A percentile compares a stretch with the other conserved stretches of the same genome.
Conservation (phyloP, 2,113 vertebrate genomes). For the Periophthalmus modestus region DNA sequence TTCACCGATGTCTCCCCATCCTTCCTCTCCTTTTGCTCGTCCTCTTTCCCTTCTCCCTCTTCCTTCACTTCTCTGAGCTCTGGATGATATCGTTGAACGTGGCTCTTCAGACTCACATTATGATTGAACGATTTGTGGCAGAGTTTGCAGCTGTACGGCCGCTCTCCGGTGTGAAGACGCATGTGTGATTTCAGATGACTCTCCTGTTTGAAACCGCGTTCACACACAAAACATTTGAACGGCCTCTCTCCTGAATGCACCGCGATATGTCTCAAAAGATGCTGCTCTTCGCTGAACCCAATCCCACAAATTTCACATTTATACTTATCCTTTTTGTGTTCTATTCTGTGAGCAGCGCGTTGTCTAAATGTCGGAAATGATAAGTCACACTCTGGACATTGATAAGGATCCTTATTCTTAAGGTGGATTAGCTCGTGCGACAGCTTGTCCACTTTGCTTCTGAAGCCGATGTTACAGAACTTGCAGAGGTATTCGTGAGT, state of each 20-base stretch:
- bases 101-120: conserved; percentile 65
- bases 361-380: conserved; percentile 27
- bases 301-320: conserved; percentile 52
- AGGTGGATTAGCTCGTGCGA: conserved; percentile 45
- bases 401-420: conserved; percentile 29
- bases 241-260: conserved; percentile 53
- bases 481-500: conserved; percentile 50
- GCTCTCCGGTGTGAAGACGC: conserved; percentile 64
- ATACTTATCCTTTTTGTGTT: conserved; percentile 26
- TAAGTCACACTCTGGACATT: conserved; percentile 51
- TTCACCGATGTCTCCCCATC: background rate
- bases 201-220: conserved; percentile 52
- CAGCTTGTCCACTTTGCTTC: conserved; percentile 49
- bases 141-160: conserved; percentile 53
- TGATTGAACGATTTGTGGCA: conserved; percentile 67
- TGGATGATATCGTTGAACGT: conserved; percentile 43
- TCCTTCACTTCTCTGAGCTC: too few relatives aligned
- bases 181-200: conserved; percentile 66
- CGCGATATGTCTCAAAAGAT: conserved; percentile 43
- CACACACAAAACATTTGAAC: conserved; percentile 50
- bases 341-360: conserved; percentile 32
- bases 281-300: conserved; percentile 3
- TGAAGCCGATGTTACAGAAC: conserved; percentile 48
- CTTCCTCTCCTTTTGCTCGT: background rate
- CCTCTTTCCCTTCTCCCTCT: background rate